phyloP scores from a whole-genome alignment of 2,797 vertebrate genomes.

The Chrysocyon brachyurus region DNA sequence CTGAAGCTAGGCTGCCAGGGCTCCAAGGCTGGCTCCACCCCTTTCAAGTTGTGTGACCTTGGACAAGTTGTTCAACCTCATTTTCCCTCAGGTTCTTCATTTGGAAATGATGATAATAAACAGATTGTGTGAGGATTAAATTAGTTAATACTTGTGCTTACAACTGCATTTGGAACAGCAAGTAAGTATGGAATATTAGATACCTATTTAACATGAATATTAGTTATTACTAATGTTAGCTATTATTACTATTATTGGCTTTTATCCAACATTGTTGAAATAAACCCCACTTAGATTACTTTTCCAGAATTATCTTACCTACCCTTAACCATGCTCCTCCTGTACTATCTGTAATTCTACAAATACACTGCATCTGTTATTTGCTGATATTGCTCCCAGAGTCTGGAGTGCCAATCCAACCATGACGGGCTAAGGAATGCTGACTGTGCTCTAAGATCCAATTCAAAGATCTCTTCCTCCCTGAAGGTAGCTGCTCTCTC shows the following conservation, averaged over 20 bases:
- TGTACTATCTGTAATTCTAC: slow-evolving; percentile 12
- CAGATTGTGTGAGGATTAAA: not conserved
- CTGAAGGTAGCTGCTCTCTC: not conserved
- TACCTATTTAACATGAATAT: slow-evolving; percentile 16
- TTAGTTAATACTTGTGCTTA: slow-evolving; percentile 3
- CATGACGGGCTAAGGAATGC: not conserved
- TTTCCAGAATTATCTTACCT: slow-evolving; percentile 31
- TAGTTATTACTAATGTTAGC: not conserved
- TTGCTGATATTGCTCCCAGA: not conserved
- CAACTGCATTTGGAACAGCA: not conserved
- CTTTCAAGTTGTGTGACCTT: not conserved
- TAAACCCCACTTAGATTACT: slow-evolving; percentile 21
- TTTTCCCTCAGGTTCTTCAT: not conserved
- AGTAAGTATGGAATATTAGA: slow-evolving; percentile 2
- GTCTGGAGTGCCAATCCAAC: not conserved
- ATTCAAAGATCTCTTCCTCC: not conserved
- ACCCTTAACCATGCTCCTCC: not conserved
- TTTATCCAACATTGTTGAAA: not conserved
- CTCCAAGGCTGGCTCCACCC: not conserved
- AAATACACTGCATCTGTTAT: not conserved
- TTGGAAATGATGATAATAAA: slow-evolving; percentile 17
- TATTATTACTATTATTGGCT: not conserved
- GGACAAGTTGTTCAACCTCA: not conserved
- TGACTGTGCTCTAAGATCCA: not conserved
- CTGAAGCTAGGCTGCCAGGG: not conserved